Evolutionary conservation across 1,140 invertebrate species (phyloP), one percentile per base, ranked within the genome.

Genomic region (Tyrophagus putrescentiae): DNA sequence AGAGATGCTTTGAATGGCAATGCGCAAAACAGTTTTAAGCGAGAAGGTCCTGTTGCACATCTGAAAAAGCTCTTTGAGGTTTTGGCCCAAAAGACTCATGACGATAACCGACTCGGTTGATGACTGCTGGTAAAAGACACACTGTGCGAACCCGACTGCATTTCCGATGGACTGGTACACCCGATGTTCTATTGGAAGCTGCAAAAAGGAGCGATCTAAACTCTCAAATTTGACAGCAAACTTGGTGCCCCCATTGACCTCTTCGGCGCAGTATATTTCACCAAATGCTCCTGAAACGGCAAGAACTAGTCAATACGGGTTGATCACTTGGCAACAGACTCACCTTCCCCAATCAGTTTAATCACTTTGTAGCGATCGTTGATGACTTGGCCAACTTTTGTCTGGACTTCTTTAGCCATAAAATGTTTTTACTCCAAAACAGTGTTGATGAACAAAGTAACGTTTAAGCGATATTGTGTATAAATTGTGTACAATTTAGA

Each of bases 21-120:
- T 58, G 9, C 57, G 28, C 11, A 58, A 11, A 6, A 58, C 57
- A 6, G 57, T 58, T 54, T 58, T 58, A 9, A 56, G 6, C 18
- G 57, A 58, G 57, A 58, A 57, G 21, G 7, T 58, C 57, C 28
- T 54, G 28, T 27, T n/a, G 57, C 57, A 67, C 16, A 62, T 64
- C 39, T 64, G 60, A 39, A 67, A 67, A 31, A 67, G 50, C 42
- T 67, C 66, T 60, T 67, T 64, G 32, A 67, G 42, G 50, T 54
- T 60, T 6, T 64, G 61, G 28, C 66, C 65, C 23, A 67, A 45
- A 25, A 67, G 45, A 23, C 66, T 60, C 54, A 67, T 60, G 9
- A 67, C 66, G 16, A 67, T 25, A 11, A 36, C 45, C 39, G 36
- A 33, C 25, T 13, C 57, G 18, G 34, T 56, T 4, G 16, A 18